phyloP scores from a whole-genome alignment of 2,888 invertebrate species.

The Pheosia gnoma region DNA sequence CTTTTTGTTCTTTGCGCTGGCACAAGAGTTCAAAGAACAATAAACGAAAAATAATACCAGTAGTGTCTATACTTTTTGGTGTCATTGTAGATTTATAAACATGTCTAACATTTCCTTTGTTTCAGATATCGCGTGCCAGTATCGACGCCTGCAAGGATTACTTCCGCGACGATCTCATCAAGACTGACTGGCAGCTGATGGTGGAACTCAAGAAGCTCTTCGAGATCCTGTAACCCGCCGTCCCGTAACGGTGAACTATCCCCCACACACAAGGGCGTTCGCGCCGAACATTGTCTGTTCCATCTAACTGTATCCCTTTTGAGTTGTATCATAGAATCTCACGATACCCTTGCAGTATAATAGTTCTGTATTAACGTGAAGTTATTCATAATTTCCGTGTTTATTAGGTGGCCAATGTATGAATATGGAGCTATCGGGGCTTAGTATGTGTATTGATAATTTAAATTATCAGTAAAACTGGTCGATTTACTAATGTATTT shows the following conservation, averaged over 20 bases:
- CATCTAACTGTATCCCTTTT: slow-evolving; percentile 60
- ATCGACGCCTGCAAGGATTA: slow-evolving; percentile 99
- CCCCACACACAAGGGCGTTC: slow-evolving; percentile 43
- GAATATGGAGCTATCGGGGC: too few species aligned
- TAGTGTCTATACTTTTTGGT: too few species aligned
- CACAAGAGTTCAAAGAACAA: too few species aligned
- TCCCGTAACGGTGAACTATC: slow-evolving; percentile 32
- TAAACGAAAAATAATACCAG: too few species aligned
- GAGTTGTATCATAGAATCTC: slow-evolving; percentile 62
- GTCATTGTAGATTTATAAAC: too few species aligned
- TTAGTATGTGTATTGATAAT: too few species aligned
- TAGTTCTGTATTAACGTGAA: slow-evolving; percentile 24
- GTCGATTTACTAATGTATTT: too few species aligned
- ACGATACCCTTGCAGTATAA: slow-evolving; percentile 33
- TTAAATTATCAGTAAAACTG: too few species aligned
- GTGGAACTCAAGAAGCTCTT: slow-evolving; percentile 99
- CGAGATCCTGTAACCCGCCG: slow-evolving; percentile 91
- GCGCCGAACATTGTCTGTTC: slow-evolving; percentile 61
- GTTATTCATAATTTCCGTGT: slow-evolving; percentile 24
- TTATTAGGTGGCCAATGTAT: neutral
- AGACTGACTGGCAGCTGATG: slow-evolving; percentile 99
- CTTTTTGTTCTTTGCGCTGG: too few species aligned
- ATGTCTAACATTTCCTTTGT: slow-evolving; percentile 40
- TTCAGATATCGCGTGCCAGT: slow-evolving; percentile 97
- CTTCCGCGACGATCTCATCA: slow-evolving; percentile 98